These are phyloP conservation scores for Corydoras sp. DNA, from an alignment of 2,113 vertebrate species.

Conservation along the genomic window DNA sequence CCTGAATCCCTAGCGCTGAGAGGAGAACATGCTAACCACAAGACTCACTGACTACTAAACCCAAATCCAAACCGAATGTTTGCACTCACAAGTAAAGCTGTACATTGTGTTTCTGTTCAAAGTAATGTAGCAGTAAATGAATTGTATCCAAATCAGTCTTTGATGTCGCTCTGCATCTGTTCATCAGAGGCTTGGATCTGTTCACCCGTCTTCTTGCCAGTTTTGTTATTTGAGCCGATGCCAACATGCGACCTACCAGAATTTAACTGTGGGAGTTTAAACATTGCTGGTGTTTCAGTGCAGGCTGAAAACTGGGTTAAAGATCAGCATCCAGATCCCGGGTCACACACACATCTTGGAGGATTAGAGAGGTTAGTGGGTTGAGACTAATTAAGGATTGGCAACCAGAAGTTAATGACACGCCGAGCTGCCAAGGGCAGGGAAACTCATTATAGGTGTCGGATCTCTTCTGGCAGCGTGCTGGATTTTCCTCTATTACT, in stretches of 20 bases:
- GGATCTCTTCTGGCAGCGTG: conserved; percentile 11
- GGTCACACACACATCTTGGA: conserved; percentile 14
- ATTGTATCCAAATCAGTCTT: conserved; percentile 1
- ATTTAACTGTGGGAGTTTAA: too few relatives aligned
- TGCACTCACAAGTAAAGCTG: too few relatives aligned
- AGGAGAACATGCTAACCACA: too few relatives aligned
- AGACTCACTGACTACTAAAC: too few relatives aligned
- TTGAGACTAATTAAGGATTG: conserved; percentile 13
- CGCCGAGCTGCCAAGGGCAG: conserved; percentile 33
- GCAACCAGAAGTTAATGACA: conserved; percentile 36
- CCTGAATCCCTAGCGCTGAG: too few relatives aligned
- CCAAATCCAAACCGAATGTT: too few relatives aligned
- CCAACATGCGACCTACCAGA: conserved; percentile 8
- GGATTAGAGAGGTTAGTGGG: conserved; percentile 25
- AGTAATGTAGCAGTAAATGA: background rate
- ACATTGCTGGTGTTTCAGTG: conserved; percentile 6
- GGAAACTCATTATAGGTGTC: conserved; percentile 35
- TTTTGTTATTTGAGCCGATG: background rate
- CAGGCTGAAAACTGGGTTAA: conserved; percentile 43
- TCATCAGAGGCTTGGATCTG: conserved; percentile 2
- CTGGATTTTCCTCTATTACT: background rate
- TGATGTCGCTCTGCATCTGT: conserved; percentile 9
- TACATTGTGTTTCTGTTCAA: conserved; percentile 2
- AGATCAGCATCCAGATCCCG: conserved; percentile 16
- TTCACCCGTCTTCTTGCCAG: background rate